A percentile compares a stretch with the other conserved stretches of the same genome.
These are phyloP conservation scores for Brachyopa scutellaris DNA, from an alignment of 2,888 invertebrate genomes.

Conservation along the genomic window DNA sequence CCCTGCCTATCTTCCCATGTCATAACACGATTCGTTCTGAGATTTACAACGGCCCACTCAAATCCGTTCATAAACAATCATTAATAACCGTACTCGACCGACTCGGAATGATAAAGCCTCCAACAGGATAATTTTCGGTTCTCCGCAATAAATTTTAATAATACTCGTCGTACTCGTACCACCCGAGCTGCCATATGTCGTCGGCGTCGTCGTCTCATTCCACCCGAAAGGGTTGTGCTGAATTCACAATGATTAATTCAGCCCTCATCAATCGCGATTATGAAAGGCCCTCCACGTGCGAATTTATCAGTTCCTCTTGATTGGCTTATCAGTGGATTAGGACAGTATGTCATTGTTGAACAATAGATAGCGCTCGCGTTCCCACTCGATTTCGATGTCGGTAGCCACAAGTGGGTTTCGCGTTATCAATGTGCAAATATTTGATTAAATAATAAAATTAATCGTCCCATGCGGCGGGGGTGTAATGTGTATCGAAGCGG, in stretches of 20 bases:
- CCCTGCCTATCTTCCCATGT: conserved; percentile 50
- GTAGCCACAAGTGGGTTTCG: conserved; percentile 44
- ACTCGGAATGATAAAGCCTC: conserved; percentile 52
- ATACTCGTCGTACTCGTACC: no score
- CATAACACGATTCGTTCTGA: conserved; percentile 53
- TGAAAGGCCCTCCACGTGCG: not conserved
- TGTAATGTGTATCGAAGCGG: no score
- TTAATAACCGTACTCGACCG: conserved; percentile 56
- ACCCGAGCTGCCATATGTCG: conserved; percentile 51
- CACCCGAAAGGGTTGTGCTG: conserved; percentile 16
- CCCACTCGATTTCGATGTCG: not conserved
- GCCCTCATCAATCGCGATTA: conserved; percentile 45
- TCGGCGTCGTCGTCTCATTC: conserved; percentile 31
- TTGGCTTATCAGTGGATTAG: conserved; percentile 45
- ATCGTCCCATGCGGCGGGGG: not conserved
- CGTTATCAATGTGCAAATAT: conserved; percentile 48
- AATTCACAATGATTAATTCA: conserved; percentile 28
- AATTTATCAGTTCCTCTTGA: conserved; percentile 32
- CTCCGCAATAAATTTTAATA: conserved; percentile 61
- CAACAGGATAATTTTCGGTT: conserved; percentile 63
- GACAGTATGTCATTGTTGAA: conserved; percentile 55
- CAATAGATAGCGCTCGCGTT: conserved; percentile 16
- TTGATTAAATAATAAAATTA: conserved; percentile 50
- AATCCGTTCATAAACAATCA: conserved; percentile 58
- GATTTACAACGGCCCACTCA: conserved; percentile 65